These are phyloP conservation scores for Parus major DNA, from an alignment of 2,113 vertebrate genomes.

Conservation along the genomic window DNA sequence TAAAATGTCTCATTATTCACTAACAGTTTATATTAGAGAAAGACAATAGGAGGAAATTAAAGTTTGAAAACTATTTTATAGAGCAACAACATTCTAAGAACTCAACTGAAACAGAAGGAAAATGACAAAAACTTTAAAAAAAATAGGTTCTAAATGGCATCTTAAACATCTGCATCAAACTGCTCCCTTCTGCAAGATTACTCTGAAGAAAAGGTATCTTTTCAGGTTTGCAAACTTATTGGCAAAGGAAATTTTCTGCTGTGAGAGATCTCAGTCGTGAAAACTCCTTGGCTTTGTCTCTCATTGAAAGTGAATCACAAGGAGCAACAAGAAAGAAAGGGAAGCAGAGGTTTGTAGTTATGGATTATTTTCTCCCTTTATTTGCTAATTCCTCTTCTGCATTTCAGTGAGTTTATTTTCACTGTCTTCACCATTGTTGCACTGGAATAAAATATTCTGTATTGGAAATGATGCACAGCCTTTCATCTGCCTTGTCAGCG, in stretches of 20 bases:
- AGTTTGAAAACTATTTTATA: background rate
- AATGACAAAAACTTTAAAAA: background rate
- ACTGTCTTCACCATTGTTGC: background rate
- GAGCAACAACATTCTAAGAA: background rate
- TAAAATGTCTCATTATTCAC: background rate
- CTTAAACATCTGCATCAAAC: background rate
- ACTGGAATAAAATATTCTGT: slow-evolving; percentile 2
- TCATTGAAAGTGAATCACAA: background rate
- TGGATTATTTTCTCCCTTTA: background rate
- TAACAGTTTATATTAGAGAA: background rate
- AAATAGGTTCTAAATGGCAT: background rate
- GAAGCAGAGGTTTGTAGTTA: background rate
- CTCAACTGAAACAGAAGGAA: background rate
- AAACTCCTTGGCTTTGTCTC: background rate
- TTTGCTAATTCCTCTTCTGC: background rate
- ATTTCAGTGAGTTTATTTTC: background rate
- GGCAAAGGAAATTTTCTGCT: background rate
- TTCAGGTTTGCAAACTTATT: background rate
- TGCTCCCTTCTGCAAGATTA: background rate
- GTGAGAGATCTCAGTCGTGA: background rate
- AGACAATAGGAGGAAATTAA: background rate
- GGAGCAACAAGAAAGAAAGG: background rate
- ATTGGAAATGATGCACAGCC: background rate
- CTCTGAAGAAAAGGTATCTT: background rate
- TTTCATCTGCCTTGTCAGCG: background rate